Base-by-base conservation (phyloP, 1,140 invertebrate species). In the Dendroctonus ponderosae region DNA sequence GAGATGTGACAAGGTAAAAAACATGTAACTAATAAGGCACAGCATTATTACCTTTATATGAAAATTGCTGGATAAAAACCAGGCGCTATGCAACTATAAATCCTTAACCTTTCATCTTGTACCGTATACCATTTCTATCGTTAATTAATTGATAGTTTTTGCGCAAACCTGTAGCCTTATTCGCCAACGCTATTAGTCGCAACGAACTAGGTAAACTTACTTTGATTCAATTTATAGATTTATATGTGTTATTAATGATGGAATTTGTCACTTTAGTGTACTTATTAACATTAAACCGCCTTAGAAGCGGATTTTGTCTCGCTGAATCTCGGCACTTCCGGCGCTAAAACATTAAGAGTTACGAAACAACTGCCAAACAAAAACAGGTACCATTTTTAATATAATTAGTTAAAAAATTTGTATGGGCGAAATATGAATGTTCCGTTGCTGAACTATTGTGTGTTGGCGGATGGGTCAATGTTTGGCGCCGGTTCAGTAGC, bases 401-500 rank as follows among this genome's bases (percentile, higher is more conserved):
- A 51, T 63, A 63, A 63, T 63, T 63, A 63, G 62, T 54, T 26
- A 50, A 40, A 26, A 26, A 50, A 51, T 61, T 62, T 52, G 60
- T 62, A 62, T 62, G 49, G 60, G 50, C 60, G 62, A 56, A 63
- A 58, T 26, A 26, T 26, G 26, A 63, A 54, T 54, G 62, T 63
- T 54, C 51, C 62, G 60, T 62, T 62, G 60, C 39, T 7, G 49
- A 41, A 43, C 41, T 63, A 63, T 63, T 63, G 51, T 54, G 62
- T 54, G 62, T 63, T 63, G 62, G 62, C 52, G 62, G 41, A 12
- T 63, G 51, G 62, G 62, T 63, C 62, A 54, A 63, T 56, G 62
- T 63, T 63, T 63, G 62, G 52, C 62, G 62, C 62, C 62, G 14
- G 38, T 39, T 42, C 62, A 63, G 51, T 56, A 43, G 50, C 51